Base-by-base conservation (phyloP, 2,113 vertebrate species). In the Origma solitaria region DNA sequence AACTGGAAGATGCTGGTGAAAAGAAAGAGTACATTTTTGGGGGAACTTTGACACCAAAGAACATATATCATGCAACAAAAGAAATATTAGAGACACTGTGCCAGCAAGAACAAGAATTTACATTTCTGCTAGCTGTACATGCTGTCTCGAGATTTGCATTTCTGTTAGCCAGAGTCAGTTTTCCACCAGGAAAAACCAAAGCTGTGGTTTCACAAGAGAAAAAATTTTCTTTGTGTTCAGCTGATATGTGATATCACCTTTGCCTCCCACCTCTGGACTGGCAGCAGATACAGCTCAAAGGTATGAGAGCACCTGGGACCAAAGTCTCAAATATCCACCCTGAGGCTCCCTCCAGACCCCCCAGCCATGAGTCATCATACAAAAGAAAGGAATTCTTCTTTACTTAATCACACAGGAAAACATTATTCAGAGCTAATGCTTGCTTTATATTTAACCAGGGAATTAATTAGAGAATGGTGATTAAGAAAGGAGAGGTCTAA, bases 401-500 rank as follows among this genome's bases (percentile, higher is more conserved):
- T 97, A 83, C 72, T 95, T 95, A 96, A 83, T 97, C 95, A 95
- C 82, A 95, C 96, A 98, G 97, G 94, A 97, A 97, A 97, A 96
- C 95, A 97, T 97, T 95, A 97, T 76, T 98, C 97, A 98, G 95
- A 84, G 80, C 54, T 97, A 98, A 97, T 94, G 94, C 86, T 94
- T 51, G 77, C 70, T 97, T 98, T 97, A 97, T 97, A 97, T 97
- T 97, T 98, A 98, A 97, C 96, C 91, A 97, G 95, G 96, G 97
- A 97, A 98, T 97, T 98, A 98, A 98, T 97, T 98, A 97, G 75
- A 69, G 86, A 84, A 97, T 73, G 94, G 97, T 97, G 95, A 97
- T 95, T 97, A 97, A 95, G 83, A 96, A 97, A 96, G 88, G 84
- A 95, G 58, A 92, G 88, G 79, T 78, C 94, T 97, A 96, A 97